Conservation (phyloP, 2,888 invertebrate species). For the Pheosia gnoma region DNA sequence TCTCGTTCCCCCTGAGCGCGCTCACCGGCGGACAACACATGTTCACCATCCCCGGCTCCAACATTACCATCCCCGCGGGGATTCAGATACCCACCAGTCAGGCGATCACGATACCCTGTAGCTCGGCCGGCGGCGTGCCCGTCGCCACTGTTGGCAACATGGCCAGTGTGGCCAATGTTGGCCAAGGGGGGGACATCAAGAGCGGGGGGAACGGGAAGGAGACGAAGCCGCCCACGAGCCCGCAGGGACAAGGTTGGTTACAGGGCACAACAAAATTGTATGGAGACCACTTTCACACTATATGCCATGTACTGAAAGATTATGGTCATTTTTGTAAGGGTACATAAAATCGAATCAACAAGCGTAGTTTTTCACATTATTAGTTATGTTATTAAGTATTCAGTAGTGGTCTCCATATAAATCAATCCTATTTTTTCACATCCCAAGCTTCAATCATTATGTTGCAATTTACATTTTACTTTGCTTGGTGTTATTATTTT, state of each 20-base stretch:
- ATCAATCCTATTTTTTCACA: constrained; percentile 28
- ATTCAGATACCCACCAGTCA: constrained; percentile 54
- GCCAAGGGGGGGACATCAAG: constrained; percentile 83
- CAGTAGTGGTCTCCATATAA: constrained; percentile 27
- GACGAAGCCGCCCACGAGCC: constrained; percentile 52
- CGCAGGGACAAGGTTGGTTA: constrained; percentile 70
- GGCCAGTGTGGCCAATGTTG: constrained; percentile 54
- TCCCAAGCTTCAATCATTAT: constrained; percentile 51
- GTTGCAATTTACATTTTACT: constrained; percentile 48
- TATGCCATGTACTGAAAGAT: too few species aligned
- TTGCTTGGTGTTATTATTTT: constrained; percentile 61
- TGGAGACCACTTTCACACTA: constrained; percentile 28
- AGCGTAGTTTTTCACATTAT: too few species aligned
- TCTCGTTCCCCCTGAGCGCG: constrained; percentile 83
- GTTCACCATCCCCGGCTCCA: constrained; percentile 83
- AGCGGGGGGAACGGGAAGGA: constrained; percentile 84
- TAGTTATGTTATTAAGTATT: too few species aligned
- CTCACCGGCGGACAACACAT: constrained; percentile 77
- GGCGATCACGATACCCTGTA: constrained; percentile 61
- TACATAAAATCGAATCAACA: too few species aligned
- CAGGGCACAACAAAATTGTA: constrained; percentile 25
- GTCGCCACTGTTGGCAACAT: constrained; percentile 45
- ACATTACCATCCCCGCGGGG: constrained; percentile 68
- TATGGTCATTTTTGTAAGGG: too few species aligned
- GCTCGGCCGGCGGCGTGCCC: constrained; percentile 44